These are phyloP conservation scores for Rhincodon typus DNA, from an alignment of 2,797 vertebrate genomes.

Conservation along the genomic window DNA sequence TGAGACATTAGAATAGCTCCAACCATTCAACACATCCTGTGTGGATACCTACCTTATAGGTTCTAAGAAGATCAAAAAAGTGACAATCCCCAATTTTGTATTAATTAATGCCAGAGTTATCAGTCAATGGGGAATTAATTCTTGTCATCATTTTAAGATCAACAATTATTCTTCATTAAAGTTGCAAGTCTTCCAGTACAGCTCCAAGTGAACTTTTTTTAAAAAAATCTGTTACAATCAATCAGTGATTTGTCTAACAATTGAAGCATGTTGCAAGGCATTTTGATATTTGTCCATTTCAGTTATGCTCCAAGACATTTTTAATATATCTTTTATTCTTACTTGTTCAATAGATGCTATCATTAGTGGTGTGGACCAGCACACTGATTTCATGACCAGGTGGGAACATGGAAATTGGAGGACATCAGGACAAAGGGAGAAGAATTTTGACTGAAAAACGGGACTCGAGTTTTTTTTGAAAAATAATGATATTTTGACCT, in stretches of 20 bases:
- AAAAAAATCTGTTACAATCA: not conserved
- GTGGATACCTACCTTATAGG: not conserved
- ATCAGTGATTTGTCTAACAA: not conserved
- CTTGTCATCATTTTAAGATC: not conserved
- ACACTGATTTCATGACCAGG: too few relatives aligned
- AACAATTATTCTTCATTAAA: not conserved
- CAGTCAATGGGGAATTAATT: not conserved
- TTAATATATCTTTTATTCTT: too few relatives aligned
- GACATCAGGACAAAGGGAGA: too few relatives aligned
- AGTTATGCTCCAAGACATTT: too few relatives aligned
- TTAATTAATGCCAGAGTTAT: not conserved
- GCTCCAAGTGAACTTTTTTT: not conserved
- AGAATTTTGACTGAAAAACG: too few relatives aligned
- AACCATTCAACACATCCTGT: not conserved
- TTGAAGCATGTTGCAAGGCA: not conserved
- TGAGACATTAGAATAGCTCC: not conserved
- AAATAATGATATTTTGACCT: too few relatives aligned
- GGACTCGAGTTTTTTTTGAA: too few relatives aligned
- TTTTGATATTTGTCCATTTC: too few relatives aligned
- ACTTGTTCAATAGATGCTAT: too few relatives aligned
- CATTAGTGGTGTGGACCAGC: too few relatives aligned
- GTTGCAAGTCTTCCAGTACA: not conserved
- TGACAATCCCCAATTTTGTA: not conserved
- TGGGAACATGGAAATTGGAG: too few relatives aligned
- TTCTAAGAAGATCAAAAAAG: not conserved